Conservation (phyloP, 2,113 vertebrate genomes). For the Mormoops blainvillei region DNA sequence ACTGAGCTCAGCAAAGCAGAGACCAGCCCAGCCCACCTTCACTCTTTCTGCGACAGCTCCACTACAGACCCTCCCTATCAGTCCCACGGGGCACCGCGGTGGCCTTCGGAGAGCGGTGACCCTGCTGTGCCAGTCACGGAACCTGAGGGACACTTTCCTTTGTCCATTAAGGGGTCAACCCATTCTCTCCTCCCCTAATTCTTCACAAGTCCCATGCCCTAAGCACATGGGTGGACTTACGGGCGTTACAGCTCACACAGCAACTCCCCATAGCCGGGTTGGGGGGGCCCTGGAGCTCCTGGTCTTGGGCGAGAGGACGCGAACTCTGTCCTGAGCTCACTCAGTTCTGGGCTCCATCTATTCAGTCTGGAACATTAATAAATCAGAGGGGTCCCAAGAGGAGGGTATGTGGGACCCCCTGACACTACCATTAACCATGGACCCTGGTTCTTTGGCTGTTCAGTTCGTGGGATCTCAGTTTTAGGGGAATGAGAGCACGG, state of each 20-base stretch:
- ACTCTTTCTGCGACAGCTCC: not conserved
- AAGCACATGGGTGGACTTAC: not conserved
- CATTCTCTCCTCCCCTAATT: not conserved
- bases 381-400: not conserved
- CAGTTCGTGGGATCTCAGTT: not conserved
- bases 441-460: not conserved
- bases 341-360: no score
- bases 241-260: rapidly evolving
- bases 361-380: no score
- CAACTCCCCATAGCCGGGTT: no score
- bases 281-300: not conserved
- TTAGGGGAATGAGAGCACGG: not conserved
- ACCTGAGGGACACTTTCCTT: no score
- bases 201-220: not conserved
- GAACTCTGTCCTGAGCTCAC: not conserved
- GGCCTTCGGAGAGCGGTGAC: not conserved
- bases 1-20: not conserved
- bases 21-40: not conserved
- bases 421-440: not conserved
- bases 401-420: no score
- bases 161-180: no score
- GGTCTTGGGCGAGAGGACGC: no score
- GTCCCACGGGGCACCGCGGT: not conserved
- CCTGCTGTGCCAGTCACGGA: not conserved
- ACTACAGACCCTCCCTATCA: not conserved